Conservation (phyloP, 2,797 vertebrate genomes). For the Amniataba percoides region DNA sequence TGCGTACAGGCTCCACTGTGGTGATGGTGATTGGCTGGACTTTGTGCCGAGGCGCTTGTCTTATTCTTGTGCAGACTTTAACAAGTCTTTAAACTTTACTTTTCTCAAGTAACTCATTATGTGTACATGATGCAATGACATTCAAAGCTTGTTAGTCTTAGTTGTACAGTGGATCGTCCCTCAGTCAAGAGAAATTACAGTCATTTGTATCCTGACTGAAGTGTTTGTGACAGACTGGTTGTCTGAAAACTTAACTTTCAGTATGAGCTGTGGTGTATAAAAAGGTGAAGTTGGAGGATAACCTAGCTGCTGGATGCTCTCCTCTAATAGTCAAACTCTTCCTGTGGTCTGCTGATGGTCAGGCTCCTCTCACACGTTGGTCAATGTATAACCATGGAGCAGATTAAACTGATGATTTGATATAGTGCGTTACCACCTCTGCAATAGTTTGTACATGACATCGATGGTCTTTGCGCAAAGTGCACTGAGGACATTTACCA, state of each 20-base stretch:
- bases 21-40: constrained; percentile 3
- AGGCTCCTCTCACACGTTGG: neutral
- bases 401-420: constrained; percentile 1
- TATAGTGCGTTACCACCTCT: neutral
- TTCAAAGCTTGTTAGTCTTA: constrained; percentile 12
- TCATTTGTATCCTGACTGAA: neutral
- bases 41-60: constrained; percentile 12
- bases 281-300: neutral
- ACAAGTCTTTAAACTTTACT: constrained; percentile 34
- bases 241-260: neutral
- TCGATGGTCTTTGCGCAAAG: neutral
- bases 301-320: neutral
- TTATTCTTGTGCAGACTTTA: constrained; percentile 27
- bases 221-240: neutral
- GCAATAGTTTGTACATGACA: too few species aligned
- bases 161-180: constrained; percentile 2
- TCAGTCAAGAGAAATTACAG: neutral
- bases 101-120: constrained; percentile 29
- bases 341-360: neutral
- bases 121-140: neutral
- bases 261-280: neutral
- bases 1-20: neutral
- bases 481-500: neutral
- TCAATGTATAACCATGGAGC: neutral
- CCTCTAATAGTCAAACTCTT: neutral